Evolutionary conservation across 1,140 invertebrate genomes (phyloP).

Genomic region (Andricus grossulariae): DNA sequence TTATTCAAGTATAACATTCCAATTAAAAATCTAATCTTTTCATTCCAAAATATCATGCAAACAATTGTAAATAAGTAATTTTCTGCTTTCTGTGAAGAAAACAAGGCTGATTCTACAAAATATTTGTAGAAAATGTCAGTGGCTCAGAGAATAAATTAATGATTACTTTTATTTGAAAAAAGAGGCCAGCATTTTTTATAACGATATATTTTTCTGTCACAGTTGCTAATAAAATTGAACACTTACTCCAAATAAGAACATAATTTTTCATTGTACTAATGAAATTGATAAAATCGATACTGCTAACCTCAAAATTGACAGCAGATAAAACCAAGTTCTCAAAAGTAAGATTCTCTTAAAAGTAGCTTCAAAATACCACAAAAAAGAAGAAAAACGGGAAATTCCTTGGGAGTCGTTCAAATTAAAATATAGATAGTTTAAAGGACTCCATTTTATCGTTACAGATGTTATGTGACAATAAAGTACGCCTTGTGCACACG

Average conservation of each 20-base stretch:
- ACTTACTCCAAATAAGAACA: too few species aligned
- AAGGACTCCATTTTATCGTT: neutral
- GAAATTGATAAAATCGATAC: neutral
- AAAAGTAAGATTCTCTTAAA: neutral
- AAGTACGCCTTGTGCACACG: neutral
- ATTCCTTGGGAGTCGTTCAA: too few species aligned
- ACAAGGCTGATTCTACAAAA: neutral
- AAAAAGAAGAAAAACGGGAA: neutral
- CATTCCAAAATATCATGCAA: neutral
- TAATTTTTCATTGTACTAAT: too few species aligned
- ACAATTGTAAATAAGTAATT: neutral
- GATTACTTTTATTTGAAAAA: too few species aligned
- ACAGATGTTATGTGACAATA: neutral
- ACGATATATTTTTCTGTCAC: too few species aligned
- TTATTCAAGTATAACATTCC: too few species aligned
- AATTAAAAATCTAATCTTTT: too few species aligned
- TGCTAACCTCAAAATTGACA: slow-evolving; percentile 12
- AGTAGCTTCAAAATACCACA: neutral
- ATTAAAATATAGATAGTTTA: too few species aligned
- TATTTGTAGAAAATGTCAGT: neutral
- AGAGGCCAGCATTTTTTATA: neutral
- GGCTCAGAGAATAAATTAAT: neutral
- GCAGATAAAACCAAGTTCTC: neutral
- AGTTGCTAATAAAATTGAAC: too few species aligned
- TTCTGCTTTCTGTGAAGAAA: neutral